Evolutionary conservation across 2,113 vertebrate species (phyloP), one percentile per base, ranked within the genome.

Genomic region (Raja brachyura): DNA sequence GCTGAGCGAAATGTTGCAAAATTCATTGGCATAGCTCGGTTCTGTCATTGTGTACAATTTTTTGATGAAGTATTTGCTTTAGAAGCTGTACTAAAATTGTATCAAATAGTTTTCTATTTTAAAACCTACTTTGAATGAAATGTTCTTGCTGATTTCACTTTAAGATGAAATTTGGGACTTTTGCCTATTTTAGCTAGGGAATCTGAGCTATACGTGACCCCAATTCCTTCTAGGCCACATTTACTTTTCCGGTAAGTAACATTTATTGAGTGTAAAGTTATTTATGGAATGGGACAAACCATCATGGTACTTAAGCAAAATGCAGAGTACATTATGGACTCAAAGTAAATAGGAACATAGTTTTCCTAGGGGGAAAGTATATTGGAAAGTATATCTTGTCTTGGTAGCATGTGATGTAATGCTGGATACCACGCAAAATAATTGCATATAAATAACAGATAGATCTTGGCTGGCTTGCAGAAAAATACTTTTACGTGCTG

Each of bases 341-440:
- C 54, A 48, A 48, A 31, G 85, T n/a, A 88, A 85, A 92, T 54
- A 54, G 20, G 3, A 90, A 61, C 22, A 61, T 10, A 39, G 31
- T 25, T 92, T 92, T 92, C n/a, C 68, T 73, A 9, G 70, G 66
- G 70, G 33, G 73, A 54, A 92, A 1, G 20, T 73, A 39, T 92
- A 73, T 73, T 92, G 90, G 90, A 92, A 92, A 92, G 39, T 70
- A 33, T 16, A 48, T 90, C 61, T 39, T 90, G 9, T 33, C 33
- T 9, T 54, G 31, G n/a, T 92, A 66, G 33, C 10, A 70, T 22
- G 3, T 90, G 88, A 90, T 31, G n/a, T 92, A 92, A 70, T 70
- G 66, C 11, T 73, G 66, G 25, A 73, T 25, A 90, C 48, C 33
- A 54, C 73, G 11, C 68, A 92, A 63, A 86, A 25, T 63, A 33